phyloP scores from a whole-genome alignment of 2,888 invertebrate genomes.

The Osedax frankpressi region DNA sequence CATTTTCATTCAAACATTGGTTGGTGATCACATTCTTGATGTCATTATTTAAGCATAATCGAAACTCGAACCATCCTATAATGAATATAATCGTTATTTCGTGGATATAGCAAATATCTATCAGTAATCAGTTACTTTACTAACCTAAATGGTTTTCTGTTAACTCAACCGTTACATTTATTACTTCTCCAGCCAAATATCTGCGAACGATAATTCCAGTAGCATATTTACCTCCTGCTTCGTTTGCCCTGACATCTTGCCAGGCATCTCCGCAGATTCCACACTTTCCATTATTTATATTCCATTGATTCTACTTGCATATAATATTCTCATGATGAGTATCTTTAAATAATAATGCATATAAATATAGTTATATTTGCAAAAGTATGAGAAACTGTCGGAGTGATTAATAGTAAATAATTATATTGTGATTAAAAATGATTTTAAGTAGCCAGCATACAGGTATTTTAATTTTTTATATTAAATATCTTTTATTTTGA shows the following conservation, averaged over 20 bases:
- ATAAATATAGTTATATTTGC: too few species aligned
- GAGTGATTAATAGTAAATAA: too few species aligned
- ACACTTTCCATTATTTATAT: constrained; percentile 21
- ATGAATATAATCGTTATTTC: background rate
- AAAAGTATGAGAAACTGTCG: too few species aligned
- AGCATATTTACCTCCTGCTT: constrained; percentile 27
- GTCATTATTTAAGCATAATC: constrained; percentile 24
- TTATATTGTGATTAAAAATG: too few species aligned
- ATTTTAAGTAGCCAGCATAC: too few species aligned
- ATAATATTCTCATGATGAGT: too few species aligned
- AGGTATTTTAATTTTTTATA: too few species aligned
- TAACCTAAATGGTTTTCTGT: constrained; percentile 24
- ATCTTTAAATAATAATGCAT: too few species aligned
- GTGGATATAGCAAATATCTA: too few species aligned
- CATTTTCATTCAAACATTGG: constrained; percentile 22
- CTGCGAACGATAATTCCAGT: constrained; percentile 22
- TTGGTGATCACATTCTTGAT: constrained; percentile 10
- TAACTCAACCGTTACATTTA: constrained; percentile 21
- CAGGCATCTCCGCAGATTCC: constrained; percentile 27
- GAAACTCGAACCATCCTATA: constrained; percentile 26
- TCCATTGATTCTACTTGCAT: constrained; percentile 23
- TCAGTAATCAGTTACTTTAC: too few species aligned
- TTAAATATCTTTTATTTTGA: too few species aligned
- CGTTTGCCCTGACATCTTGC: constrained; percentile 21
- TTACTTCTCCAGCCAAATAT: constrained; percentile 9